phyloP scores from a whole-genome alignment of 37 sponge, comb jelly and placozoan species.

The Oopsacas minuta region DNA sequence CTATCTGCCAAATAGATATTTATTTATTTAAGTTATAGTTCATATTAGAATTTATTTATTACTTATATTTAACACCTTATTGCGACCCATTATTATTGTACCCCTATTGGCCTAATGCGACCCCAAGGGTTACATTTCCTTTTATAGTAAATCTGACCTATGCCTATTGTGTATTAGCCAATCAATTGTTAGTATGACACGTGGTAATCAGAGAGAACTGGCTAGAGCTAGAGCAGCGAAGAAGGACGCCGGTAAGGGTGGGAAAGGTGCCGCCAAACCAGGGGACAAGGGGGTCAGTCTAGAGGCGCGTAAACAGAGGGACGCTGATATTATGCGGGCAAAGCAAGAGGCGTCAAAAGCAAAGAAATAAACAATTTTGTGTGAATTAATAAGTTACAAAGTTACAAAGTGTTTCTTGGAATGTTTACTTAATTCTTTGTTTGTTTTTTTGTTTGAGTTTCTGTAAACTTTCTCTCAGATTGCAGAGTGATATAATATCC shows the following conservation, averaged over 20 bases:
- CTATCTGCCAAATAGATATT: too few species aligned
- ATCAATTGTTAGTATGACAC: conserved; percentile 26
- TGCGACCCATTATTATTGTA: too few species aligned
- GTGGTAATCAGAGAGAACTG: conserved; percentile 38
- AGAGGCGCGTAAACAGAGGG: conserved; percentile 22
- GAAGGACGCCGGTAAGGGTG: conserved; percentile 18
- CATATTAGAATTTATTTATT: too few species aligned
- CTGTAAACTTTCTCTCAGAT: neutral
- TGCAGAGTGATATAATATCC: neutral
- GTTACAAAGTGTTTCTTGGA: neutral
- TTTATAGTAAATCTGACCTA: too few species aligned
- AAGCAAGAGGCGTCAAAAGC: conserved; percentile 26
- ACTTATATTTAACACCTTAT: too few species aligned
- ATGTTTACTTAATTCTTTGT: neutral
- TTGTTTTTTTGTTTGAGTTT: neutral
- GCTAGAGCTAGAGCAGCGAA: conserved; percentile 31
- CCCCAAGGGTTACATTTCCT: too few species aligned
- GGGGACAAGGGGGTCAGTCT: conserved; percentile 30
- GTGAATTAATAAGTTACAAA: neutral
- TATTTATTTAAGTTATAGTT: too few species aligned
- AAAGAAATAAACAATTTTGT: neutral
- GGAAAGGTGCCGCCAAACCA: neutral
- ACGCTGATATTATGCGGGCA: conserved; percentile 29
- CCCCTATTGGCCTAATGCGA: too few species aligned
- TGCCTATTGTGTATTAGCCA: too few species aligned